Evolutionary conservation across 2,797 vertebrate genomes (phyloP).

Genomic region (Zenarchopterus dispar): DNA sequence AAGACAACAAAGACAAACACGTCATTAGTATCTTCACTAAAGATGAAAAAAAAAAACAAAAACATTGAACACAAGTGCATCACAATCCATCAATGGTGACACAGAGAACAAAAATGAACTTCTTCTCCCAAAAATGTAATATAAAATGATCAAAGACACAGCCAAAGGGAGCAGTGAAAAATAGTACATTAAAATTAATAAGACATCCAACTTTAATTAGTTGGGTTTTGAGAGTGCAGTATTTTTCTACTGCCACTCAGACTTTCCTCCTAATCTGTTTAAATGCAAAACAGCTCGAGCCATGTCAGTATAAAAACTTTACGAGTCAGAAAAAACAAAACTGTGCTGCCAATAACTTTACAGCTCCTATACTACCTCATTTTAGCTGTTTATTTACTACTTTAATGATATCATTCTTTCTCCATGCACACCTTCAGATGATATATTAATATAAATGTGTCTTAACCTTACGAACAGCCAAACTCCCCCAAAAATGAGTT

Average conservation of each 20-base stretch:
- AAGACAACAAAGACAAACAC: conserved; percentile 95
- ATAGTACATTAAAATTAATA: not conserved
- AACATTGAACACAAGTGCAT: conserved; percentile 22
- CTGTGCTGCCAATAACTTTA: not conserved
- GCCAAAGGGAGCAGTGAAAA: not conserved
- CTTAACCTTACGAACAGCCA: not conserved
- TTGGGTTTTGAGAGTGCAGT: not conserved
- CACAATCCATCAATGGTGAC: conserved; percentile 11
- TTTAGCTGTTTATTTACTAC: not conserved
- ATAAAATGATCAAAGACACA: conserved; percentile 6
- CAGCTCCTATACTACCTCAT: not conserved
- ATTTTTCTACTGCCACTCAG: conserved; percentile 11
- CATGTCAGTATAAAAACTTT: conserved; percentile 27
- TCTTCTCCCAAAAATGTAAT: not conserved
- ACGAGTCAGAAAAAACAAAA: conserved; percentile 17
- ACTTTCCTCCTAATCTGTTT: conserved; percentile 37
- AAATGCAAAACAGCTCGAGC: conserved; percentile 31
- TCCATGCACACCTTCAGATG: too few species aligned
- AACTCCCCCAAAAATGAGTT: not conserved
- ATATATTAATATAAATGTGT: too few species aligned
- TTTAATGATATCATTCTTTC: too few species aligned
- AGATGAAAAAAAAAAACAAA: conserved; percentile 16
- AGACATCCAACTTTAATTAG: not conserved
- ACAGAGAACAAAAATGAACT: conserved; percentile 23
- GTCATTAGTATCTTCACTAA: conserved; percentile 69